Conservation (phyloP, 2,888 invertebrate genomes). For the Euclidia mi region DNA sequence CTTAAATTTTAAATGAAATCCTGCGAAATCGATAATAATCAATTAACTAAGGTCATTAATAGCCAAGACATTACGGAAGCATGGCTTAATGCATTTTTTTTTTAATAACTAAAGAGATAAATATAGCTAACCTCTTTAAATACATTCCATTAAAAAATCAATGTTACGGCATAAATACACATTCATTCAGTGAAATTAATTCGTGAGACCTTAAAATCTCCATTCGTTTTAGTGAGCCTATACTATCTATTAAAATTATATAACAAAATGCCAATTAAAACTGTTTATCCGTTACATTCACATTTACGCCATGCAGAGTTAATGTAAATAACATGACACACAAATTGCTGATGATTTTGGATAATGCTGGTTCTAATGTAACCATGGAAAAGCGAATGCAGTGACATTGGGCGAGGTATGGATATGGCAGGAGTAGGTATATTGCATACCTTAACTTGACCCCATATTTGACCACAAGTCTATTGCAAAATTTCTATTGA, state of each 20-base stretch:
- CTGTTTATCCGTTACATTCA: slow-evolving; percentile 40
- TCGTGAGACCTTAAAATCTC: slow-evolving; percentile 26
- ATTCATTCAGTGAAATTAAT: slow-evolving; percentile 21
- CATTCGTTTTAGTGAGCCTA: slow-evolving; percentile 19
- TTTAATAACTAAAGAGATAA: too few species aligned
- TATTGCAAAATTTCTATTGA: slow-evolving; percentile 71
- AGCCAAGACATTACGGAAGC: not conserved
- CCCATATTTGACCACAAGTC: slow-evolving; percentile 59
- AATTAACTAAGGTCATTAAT: slow-evolving; percentile 2
- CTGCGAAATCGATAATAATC: too few species aligned
- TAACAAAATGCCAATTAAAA: slow-evolving; percentile 34
- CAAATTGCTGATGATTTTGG: slow-evolving; percentile 16
- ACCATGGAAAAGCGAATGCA: slow-evolving; percentile 25
- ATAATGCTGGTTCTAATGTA: not conserved
- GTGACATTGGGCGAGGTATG: slow-evolving; percentile 52
- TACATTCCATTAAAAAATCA: too few species aligned
- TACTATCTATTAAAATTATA: slow-evolving; percentile 23
- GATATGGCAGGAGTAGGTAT: slow-evolving; percentile 26
- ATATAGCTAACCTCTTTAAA: too few species aligned
- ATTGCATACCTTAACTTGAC: slow-evolving; percentile 57
- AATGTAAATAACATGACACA: slow-evolving; percentile 11
- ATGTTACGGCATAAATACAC: too few species aligned
- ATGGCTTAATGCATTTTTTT: not conserved
- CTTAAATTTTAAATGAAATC: too few species aligned
- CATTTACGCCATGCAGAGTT: slow-evolving; percentile 18